A percentile compares a stretch with the other conserved stretches of the same genome.
Conservation (phyloP, 2,113 vertebrate genomes). For the Urocitellus parryii region DNA sequence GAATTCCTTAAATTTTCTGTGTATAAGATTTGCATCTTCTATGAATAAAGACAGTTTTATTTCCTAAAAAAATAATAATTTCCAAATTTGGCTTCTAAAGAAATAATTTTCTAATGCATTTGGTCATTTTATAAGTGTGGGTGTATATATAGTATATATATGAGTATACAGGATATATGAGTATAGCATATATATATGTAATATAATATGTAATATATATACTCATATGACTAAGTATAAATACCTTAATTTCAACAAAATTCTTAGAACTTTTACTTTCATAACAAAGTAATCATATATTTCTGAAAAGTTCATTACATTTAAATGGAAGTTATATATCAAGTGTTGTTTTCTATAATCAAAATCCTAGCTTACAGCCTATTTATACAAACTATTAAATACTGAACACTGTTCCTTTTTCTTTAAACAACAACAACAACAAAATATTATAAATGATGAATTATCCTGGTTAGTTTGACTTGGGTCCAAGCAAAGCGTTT, state of each 20-base stretch:
- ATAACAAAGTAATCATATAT: conserved; percentile 65
- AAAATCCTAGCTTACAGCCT: conserved; percentile 34
- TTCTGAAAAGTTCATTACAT: conserved; percentile 22
- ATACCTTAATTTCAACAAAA: conserved; percentile 33
- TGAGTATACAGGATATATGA: too few relatives aligned
- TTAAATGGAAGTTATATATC: background rate
- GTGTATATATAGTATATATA: too few relatives aligned
- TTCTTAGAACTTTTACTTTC: background rate
- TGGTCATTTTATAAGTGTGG: background rate
- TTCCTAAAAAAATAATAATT: background rate
- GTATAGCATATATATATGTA: too few relatives aligned
- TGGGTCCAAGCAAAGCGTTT: conserved; percentile 82
- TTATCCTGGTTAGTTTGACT: conserved; percentile 77
- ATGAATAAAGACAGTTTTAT: too few relatives aligned
- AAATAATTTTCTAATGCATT: conserved; percentile 17
- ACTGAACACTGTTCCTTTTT: conserved; percentile 22
- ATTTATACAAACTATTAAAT: background rate
- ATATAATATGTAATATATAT: background rate
- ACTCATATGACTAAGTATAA: background rate
- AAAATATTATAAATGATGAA: background rate
- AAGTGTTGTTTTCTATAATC: conserved; percentile 33
- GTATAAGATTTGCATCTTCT: too few relatives aligned
- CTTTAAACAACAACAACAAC: conserved; percentile 27
- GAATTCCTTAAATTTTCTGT: too few relatives aligned
- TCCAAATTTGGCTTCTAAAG: conserved; percentile 30